These are phyloP conservation scores for Poecilobothrus nobilitatus DNA, from an alignment of 2,888 invertebrate species.

Conservation along the genomic window DNA sequence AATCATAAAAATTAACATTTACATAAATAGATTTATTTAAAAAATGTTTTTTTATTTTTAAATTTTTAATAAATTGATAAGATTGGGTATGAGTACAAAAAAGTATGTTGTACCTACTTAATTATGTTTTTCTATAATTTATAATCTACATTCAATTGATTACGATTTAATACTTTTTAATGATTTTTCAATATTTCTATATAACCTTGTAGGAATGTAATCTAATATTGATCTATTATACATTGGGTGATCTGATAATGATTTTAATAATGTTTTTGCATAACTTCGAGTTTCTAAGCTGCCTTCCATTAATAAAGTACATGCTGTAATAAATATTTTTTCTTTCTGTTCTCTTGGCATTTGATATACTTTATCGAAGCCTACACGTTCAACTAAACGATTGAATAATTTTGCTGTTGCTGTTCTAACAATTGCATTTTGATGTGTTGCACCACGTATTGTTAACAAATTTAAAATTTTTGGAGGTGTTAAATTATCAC, in stretches of 20 bases:
- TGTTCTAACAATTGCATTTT: constrained; percentile 79
- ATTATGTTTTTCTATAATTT: background rate
- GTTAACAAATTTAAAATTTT: constrained; percentile 60
- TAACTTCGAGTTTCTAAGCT: constrained; percentile 75
- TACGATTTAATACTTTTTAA: constrained; percentile 44
- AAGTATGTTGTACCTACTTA: no score
- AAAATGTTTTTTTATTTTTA: background rate
- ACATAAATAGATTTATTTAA: background rate
- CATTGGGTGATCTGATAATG: constrained; percentile 61
- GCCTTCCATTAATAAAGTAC: constrained; percentile 77
- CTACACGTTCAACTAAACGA: constrained; percentile 61
- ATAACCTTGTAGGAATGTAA: constrained; percentile 66
- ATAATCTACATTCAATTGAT: background rate
- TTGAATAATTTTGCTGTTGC: constrained; percentile 71
- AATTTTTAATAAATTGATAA: background rate
- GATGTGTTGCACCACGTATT: constrained; percentile 66
- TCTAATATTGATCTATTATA: constrained; percentile 71
- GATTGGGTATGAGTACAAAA: background rate
- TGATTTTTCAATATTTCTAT: constrained; percentile 77
- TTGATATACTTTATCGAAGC: constrained; percentile 62
- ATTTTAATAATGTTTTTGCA: constrained; percentile 68
- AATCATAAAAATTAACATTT: background rate
- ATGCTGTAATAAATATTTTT: constrained; percentile 68
- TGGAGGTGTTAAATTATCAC: constrained; percentile 62
- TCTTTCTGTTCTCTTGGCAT: constrained; percentile 71